Base-by-base conservation (phyloP, 2,797 vertebrate species). In the Acipenser ruthenus region DNA sequence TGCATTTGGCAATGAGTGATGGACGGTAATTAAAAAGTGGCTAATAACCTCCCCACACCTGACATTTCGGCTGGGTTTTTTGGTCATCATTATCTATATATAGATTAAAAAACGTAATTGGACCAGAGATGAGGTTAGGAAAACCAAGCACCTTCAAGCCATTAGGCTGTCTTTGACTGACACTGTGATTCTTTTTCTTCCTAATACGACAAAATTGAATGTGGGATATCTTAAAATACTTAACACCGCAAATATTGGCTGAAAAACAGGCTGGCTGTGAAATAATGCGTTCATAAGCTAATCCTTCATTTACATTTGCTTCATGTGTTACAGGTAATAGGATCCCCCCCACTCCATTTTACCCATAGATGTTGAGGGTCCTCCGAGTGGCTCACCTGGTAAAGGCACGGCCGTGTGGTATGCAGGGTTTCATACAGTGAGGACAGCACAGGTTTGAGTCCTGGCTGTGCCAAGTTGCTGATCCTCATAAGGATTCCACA, bases 21-120 rank as follows among this genome's bases (percentile, higher is more conserved):
- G 86, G 93, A 93, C 93, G 93, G 91, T 95, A 95, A 95, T 95
- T 96, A 95, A 95, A 94, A 94, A 89, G 91, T 89, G 92, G 91
- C 91, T 94, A 95, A 94, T 94, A 93, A 93, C 92, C 93, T 93
- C 88, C 90, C 92, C 89, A 86, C 91, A 93, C 91, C 83, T 94
- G 94, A 93, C 93, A 94, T 94, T 95, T 94, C 94, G 93, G 88
- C 90, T 89, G 90, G 91, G 91, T 89, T 89, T 92, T 90, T 80
- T 83, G 87, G 91, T 88, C 90, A 78, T 90, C 91, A 89, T 91
- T 93, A 96, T 97, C 94, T 97, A 94, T 94, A 95, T 95, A 94
- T 94, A 97, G 95, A 96, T 96, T 96, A 96, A 94, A 94, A 93
- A 89, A 86, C 84, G 87, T 95, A 95, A 96, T 94, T 94, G 94